phyloP scores from a whole-genome alignment of 2,888 invertebrate species.

The Cerastis leucographa region DNA sequence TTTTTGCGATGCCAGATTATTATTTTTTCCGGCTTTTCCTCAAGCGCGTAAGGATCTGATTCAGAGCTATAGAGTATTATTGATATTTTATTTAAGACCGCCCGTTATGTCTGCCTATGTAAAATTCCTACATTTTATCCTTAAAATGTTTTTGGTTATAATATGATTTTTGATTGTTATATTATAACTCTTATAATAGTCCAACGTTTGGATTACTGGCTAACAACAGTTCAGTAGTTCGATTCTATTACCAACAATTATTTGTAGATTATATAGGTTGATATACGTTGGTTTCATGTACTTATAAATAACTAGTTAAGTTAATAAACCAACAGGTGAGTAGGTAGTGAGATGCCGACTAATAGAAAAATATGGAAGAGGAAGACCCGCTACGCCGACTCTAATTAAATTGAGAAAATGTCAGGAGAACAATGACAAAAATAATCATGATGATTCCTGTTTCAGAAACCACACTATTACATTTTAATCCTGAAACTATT shows the following conservation, averaged over 20 bases:
- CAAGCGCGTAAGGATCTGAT: constrained; percentile 5
- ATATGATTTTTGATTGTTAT: background rate
- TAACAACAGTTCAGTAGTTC: background rate
- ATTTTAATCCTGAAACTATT: background rate
- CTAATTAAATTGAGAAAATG: background rate
- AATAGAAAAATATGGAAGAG: background rate
- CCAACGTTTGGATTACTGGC: background rate
- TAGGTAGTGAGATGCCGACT: background rate
- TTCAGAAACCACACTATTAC: background rate
- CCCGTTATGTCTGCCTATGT: background rate
- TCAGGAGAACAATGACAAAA: background rate
- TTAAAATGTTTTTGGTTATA: background rate
- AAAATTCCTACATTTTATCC: background rate
- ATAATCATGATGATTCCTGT: background rate
- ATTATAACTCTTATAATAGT: background rate
- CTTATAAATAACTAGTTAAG: no score
- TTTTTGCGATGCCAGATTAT: constrained; percentile 15
- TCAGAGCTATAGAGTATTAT: constrained; percentile 24
- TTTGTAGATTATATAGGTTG: background rate
- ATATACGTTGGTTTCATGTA: no score
- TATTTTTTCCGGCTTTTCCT: constrained; percentile 23
- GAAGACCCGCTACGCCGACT: background rate
- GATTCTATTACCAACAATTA: background rate
- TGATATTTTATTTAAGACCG: constrained; percentile 25
- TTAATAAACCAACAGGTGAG: background rate